These are phyloP conservation scores for Neoaliturus tenellus DNA, from an alignment of 2,888 invertebrate genomes.

Conservation along the genomic window DNA sequence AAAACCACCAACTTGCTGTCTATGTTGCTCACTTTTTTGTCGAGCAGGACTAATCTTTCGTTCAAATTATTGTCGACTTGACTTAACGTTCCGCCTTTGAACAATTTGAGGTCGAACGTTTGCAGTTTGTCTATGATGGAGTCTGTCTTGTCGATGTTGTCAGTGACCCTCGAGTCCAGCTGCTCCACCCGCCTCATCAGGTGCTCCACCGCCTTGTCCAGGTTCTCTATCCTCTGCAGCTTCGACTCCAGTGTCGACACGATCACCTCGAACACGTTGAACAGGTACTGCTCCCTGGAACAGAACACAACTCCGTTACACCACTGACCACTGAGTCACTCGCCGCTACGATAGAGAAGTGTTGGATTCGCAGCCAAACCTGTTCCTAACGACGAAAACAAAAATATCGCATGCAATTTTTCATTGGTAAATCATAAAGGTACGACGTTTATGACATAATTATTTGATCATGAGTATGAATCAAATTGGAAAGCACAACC, in stretches of 20 bases:
- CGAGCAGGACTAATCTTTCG: conserved; percentile 82
- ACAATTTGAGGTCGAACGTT: conserved; percentile 84
- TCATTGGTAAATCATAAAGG: background rate
- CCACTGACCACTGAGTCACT: background rate
- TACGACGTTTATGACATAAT: conserved; percentile 40
- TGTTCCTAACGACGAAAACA: background rate
- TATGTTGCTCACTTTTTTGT: conserved; percentile 90
- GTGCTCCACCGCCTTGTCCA: conserved; percentile 92
- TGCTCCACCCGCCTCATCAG: conserved; percentile 90
- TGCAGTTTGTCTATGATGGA: conserved; percentile 86
- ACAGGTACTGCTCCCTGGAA: conserved; percentile 91
- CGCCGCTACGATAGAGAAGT: too few species aligned
- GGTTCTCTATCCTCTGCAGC: conserved; percentile 89
- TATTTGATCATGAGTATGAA: conserved; percentile 40
- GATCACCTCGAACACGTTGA: conserved; percentile 93
- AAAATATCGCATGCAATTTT: background rate
- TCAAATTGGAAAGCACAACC: conserved; percentile 41
- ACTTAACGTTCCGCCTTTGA: conserved; percentile 73
- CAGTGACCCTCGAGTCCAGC: conserved; percentile 87
- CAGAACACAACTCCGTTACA: conserved; percentile 69
- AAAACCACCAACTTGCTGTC: conserved; percentile 86
- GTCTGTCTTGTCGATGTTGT: conserved; percentile 91
- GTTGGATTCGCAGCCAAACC: too few species aligned
- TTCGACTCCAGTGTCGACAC: conserved; percentile 92
- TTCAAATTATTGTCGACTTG: conserved; percentile 75